Conservation (phyloP, 2,113 vertebrate species). For the cattle (Bos taurus) region DNA sequence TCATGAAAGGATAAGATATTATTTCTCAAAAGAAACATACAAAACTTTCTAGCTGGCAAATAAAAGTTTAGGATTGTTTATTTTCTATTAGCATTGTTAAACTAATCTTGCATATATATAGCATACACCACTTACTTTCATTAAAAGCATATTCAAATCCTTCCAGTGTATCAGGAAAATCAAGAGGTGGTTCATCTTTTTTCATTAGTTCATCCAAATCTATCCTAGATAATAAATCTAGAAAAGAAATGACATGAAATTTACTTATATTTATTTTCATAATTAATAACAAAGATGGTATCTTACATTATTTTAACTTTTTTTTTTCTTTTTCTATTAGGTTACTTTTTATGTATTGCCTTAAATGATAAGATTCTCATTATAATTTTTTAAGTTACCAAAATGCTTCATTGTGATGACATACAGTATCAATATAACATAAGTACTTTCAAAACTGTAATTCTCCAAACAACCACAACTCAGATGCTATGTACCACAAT, state of each 20-base stretch:
- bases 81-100: conserved; percentile 46
- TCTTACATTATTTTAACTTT: conserved; percentile 25
- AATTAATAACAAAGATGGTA: neutral
- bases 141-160: conserved; percentile 98
- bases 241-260: conserved; percentile 43
- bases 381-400: neutral
- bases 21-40: conserved; percentile 42
- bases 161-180: conserved; percentile 95
- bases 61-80: neutral
- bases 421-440: neutral
- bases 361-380: neutral
- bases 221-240: conserved; percentile 97
- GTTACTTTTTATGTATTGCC: neutral
- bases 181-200: conserved; percentile 97
- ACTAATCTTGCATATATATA: conserved; percentile 41
- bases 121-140: conserved; percentile 88
- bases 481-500: neutral
- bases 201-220: conserved; percentile 99
- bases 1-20: conserved; percentile 18
- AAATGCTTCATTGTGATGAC: neutral
- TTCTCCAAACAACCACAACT: conserved; percentile 34
- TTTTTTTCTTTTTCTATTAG: neutral
- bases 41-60: conserved; percentile 44
- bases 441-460: conserved; percentile 32
- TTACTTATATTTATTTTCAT: conserved; percentile 44